A percentile compares a stretch with the other conserved stretches of the same genome.
These are phyloP conservation scores for Ichneumon xanthorius DNA, from an alignment of 2,888 invertebrate species.

Conservation along the genomic window DNA sequence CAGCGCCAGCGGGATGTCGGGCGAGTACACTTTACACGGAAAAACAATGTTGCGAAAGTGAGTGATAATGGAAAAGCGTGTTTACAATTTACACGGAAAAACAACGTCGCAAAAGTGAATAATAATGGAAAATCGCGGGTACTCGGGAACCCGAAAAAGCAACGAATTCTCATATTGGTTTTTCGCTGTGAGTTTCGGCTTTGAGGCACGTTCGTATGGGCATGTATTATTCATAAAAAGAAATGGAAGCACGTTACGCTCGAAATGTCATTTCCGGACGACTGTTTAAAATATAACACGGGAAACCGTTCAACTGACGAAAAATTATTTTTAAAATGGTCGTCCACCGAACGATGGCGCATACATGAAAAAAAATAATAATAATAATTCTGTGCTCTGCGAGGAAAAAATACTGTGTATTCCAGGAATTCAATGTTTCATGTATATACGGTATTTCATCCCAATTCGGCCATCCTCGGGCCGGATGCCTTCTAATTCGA, in stretches of 20 bases:
- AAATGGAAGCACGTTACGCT: neutral
- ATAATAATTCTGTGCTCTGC: too few relatives aligned
- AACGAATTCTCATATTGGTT: slow-evolving; percentile 6
- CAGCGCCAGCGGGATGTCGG: neutral
- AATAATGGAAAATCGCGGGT: too few relatives aligned
- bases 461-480: too few relatives aligned
- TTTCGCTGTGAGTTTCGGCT: neutral
- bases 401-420: too few relatives aligned
- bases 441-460: too few relatives aligned
- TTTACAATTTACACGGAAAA: neutral
- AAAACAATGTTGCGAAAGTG: too few relatives aligned
- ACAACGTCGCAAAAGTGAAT: too few relatives aligned
- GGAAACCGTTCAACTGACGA: neutral
- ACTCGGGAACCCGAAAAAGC: neutral
- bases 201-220: neutral
- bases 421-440: too few relatives aligned
- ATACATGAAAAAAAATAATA: too few relatives aligned
- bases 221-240: neutral
- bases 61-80: too few relatives aligned
- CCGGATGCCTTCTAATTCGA: too few relatives aligned
- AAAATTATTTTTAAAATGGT: neutral
- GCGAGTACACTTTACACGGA: neutral
- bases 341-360: too few relatives aligned
- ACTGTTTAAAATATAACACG: neutral
- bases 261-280: neutral